Base-by-base conservation (phyloP, 2,888 invertebrate genomes). In the Unio pictorum region DNA sequence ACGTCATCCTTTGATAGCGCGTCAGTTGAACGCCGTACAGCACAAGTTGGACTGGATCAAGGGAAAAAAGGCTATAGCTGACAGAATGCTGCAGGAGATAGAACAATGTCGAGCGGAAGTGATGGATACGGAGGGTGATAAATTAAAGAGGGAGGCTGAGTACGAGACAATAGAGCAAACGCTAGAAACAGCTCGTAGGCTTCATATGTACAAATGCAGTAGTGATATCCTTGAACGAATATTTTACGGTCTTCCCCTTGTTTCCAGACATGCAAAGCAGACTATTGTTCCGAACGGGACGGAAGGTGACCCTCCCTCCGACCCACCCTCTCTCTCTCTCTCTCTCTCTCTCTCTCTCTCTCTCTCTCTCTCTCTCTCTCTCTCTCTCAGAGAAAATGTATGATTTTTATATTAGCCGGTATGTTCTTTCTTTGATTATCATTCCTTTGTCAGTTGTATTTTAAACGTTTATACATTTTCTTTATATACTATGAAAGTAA, bases 201-300 rank as follows among this genome's bases (percentile, higher is more conserved):
- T 88, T 20, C 69, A 80, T 58, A 72, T 84, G 34, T 84, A 79
- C 66, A 88, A 88, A 71, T 84, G 78, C 2, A 84, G 84, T 66
- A 84, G 80, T 26, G 87, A 87, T 62, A 79, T 81, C 7, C 81
- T 86, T 23, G 82, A 83, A 65, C 86, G 85, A 73, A 84, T 87
- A 8, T 87, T 81, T 74, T 83, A 87, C 75, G 80, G 81, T 62
- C 79, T 86, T 61, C 86, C 86, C 0, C 77, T 87, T 54, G 82
- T 73, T 57, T 71, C 74, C 57, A 72, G 79, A 64, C 70, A 76
- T 20, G 58, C 66, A 57, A 80, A 77, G 68, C 72, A 66, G 20
- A 79, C 79, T 11, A 74, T 63, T 45, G 74, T 74, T 61, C 72
- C 70, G 23, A 76, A 71, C 59, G 73, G 76, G 56, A 68, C 72